A percentile compares a stretch with the other conserved stretches of the same genome.
Evolutionary conservation across 2,797 vertebrate species (phyloP).

Genomic region (Tokudaia tokunoshimensis): DNA sequence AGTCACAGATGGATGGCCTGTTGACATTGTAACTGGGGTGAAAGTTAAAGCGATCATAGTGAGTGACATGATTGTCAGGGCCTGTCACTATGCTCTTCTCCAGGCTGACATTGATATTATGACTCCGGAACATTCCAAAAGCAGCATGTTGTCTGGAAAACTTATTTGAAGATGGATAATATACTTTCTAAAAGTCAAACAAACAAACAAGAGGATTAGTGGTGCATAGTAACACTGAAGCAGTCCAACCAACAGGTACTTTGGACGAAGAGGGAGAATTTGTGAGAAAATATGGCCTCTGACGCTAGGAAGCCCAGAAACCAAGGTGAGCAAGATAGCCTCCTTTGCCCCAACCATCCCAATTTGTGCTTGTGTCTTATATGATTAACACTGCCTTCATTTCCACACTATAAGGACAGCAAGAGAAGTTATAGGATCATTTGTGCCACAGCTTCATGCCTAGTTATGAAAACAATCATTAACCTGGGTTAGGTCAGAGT

Average conservation of each 20-base stretch:
- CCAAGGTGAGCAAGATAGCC: not conserved
- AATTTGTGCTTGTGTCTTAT: fast-evolving
- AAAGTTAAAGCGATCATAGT: constrained; percentile 83
- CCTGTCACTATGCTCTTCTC: constrained; percentile 89
- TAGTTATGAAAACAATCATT: not conserved
- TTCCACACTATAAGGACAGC: fast-evolving
- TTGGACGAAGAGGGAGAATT: not conserved
- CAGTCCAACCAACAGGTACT: not conserved
- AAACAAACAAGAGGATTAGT: not conserved
- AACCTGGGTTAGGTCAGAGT: not conserved
- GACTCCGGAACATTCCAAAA: constrained; percentile 88
- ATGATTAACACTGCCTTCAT: fast-evolving
- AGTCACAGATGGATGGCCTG: constrained; percentile 84
- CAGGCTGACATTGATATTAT: constrained; percentile 88
- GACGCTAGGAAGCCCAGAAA: not conserved
- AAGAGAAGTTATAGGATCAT: fast-evolving
- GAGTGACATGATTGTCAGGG: constrained; percentile 83
- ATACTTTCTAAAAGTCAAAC: constrained; percentile 87
- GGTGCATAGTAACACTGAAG: fast-evolving
- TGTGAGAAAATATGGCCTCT: not conserved
- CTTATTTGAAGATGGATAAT: constrained; percentile 74
- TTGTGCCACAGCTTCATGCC: not conserved
- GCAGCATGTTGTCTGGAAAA: constrained; percentile 86
- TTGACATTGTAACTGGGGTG: constrained; percentile 86
- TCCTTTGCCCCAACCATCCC: not conserved